Evolutionary conservation across 2,888 invertebrate species (phyloP).

Genomic region (Tethea ocularis): DNA sequence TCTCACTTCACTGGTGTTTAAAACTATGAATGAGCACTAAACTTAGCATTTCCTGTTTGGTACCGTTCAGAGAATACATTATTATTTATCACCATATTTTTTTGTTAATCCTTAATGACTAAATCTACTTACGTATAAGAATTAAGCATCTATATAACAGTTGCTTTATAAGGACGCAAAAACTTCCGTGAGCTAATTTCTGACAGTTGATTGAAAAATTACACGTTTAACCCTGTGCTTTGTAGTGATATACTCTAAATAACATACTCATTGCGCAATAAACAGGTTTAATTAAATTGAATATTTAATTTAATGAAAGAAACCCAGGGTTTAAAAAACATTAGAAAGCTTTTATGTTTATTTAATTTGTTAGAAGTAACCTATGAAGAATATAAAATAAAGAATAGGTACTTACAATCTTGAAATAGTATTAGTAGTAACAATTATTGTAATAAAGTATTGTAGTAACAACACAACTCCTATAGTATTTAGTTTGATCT

Average conservation of each 20-base stretch:
- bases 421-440: too few relatives aligned
- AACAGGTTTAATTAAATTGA: background rate
- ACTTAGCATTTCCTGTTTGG: slow-evolving; percentile 14
- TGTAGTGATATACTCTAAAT: background rate
- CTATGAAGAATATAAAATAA: too few relatives aligned
- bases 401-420: too few relatives aligned
- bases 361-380: too few relatives aligned
- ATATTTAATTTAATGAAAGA: background rate
- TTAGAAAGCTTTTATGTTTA: too few relatives aligned
- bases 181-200: slow-evolving; percentile 9
- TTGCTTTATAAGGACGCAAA: background rate
- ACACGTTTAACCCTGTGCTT: background rate
- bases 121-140: background rate
- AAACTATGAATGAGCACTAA: slow-evolving; percentile 14
- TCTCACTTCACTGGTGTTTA: slow-evolving; percentile 10
- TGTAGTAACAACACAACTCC: too few relatives aligned
- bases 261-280: background rate
- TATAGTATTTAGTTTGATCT: too few relatives aligned
- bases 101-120: slow-evolving; percentile 8
- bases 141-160: background rate
- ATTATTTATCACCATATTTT: slow-evolving; percentile 6
- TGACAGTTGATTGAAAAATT: background rate
- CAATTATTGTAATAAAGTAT: too few relatives aligned
- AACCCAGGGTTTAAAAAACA: too few relatives aligned
- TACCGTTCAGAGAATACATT: slow-evolving; percentile 12